Conservation (phyloP, 2,888 invertebrate genomes). For the Sepioteuthis lessoniana region DNA sequence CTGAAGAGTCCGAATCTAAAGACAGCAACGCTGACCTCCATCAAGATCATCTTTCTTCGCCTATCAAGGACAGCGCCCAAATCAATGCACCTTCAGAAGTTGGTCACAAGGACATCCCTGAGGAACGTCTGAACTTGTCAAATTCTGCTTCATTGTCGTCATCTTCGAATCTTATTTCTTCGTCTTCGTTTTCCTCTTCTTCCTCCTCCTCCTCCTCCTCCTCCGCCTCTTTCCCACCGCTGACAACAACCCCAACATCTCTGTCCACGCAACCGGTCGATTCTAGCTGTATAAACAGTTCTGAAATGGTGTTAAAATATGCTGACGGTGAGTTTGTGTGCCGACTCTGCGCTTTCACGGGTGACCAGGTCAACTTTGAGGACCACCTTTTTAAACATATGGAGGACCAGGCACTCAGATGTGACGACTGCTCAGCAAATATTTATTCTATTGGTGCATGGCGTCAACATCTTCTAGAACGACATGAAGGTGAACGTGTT, state of each 20-base stretch:
- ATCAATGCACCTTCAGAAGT: not conserved
- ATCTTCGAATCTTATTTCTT: not conserved
- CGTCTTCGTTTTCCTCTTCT: slow-evolving; percentile 39
- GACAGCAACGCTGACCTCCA: not conserved
- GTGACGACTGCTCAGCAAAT: slow-evolving; percentile 55
- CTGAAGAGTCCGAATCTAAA: not conserved
- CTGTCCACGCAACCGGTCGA: not conserved
- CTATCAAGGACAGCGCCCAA: not conserved
- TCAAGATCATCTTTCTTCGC: not conserved
- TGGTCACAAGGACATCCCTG: not conserved
- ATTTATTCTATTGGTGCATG: not conserved
- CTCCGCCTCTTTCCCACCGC: not conserved
- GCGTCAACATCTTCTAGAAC: not conserved
- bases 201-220: too few species aligned
- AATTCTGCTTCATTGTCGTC: not conserved
- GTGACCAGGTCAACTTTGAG: slow-evolving; percentile 55
- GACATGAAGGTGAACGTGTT: slow-evolving; percentile 4
- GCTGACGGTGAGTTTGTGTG: slow-evolving; percentile 47
- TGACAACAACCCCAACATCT: not conserved
- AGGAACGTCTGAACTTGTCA: not conserved
- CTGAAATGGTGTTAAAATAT: slow-evolving; percentile 39
- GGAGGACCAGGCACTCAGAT: slow-evolving; percentile 56
- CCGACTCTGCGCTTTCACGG: slow-evolving; percentile 54
- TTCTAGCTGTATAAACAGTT: not conserved
- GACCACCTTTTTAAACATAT: slow-evolving; percentile 59